A percentile compares a stretch with the other conserved stretches of the same genome.
Conservation (phyloP, 2,888 invertebrate genomes). For the Sacculina carcini region DNA sequence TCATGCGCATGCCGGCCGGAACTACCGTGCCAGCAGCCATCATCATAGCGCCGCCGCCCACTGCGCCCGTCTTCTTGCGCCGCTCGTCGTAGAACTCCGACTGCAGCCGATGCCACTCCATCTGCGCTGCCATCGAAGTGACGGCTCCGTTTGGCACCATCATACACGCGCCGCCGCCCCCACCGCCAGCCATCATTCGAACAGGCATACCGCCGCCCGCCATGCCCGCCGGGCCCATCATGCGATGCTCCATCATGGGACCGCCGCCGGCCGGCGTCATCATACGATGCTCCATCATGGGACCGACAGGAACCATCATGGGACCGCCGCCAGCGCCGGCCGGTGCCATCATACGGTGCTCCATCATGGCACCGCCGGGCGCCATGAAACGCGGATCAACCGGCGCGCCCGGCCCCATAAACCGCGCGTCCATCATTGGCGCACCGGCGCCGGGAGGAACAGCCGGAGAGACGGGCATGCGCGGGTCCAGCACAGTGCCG, state of each 20-base stretch:
- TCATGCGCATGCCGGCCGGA: conserved; percentile 14
- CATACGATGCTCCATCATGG: conserved; percentile 14
- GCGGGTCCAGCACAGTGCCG: too few relatives aligned
- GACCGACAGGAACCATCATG: conserved; percentile 14
- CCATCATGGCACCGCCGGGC: conserved; percentile 13
- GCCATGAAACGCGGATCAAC: conserved; percentile 14
- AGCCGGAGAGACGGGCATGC: conserved; percentile 6
- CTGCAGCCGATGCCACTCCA: conserved; percentile 76
- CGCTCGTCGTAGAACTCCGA: conserved; percentile 56
- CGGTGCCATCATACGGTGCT: conserved; percentile 7
- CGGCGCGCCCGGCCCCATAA: conserved; percentile 13
- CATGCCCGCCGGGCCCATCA: conserved; percentile 14
- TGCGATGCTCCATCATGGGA: conserved; percentile 14
- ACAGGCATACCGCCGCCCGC: conserved; percentile 9
- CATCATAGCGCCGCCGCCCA: conserved; percentile 23
- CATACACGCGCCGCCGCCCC: conserved; percentile 13
- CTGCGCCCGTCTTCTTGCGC: conserved; percentile 20
- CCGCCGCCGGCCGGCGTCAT: conserved; percentile 19
- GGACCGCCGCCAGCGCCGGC: conserved; percentile 8
- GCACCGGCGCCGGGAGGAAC: conserved; percentile 15
- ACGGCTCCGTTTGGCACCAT: conserved; percentile 13
- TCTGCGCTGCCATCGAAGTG: conserved; percentile 30
- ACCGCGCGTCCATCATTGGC: conserved; percentile 15
- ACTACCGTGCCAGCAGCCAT: conserved; percentile 24
- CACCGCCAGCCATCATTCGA: conserved; percentile 14